Base-by-base conservation (phyloP, 2,888 invertebrate species). In the Calephelis perditalis region DNA sequence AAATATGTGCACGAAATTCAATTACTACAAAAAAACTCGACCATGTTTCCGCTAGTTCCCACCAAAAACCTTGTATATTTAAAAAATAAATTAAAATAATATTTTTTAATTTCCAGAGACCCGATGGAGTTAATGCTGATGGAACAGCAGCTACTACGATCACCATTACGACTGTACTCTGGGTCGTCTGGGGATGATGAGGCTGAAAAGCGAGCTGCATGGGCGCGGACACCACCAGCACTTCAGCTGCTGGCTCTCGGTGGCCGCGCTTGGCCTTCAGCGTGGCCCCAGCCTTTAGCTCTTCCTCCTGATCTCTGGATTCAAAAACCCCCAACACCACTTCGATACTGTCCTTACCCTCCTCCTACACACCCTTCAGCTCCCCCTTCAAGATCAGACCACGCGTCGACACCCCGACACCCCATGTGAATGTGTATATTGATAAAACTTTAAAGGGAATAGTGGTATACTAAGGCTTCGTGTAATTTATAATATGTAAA, bases 261-360 rank as follows among this genome's bases (percentile, higher is more conserved):
- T 64, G 94, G 94, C 10, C 94, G 95, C 67, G 95, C 95, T 75
- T 97, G 97, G 70, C 96, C 97, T 77, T 58, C 71, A 5, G 96
- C 96, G 78, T 97, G 76, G 79, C 96, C 96, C 74, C 97, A 97
- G 81, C 96, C 97, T 0, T 95, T 96, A 73, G 90, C 96, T 44
- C 89, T 96, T 59, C 96, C 97, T 71, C 97, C 97, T 65, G 97
- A 97, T 78, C 95, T 97, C 9, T 97, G 97, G 92, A 95, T 97
- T 94, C 97, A 97, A 91, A 97, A 97, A 80, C 96, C 96, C 0
- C 92, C 91, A 3, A 74, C 89, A 43, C 90, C 92, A 1, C 86
- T 93, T 11, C 91, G 93, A 72, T 90, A 90, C 77, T 93, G 93
- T 74, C 92, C 93, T 9, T 93, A 93, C 70, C 93, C 93, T n/a